Percentiles rank a stretch among this genome's conserved stretches.
Conservation (phyloP, 1,140 invertebrate species). For the Ctenoplectra terminalis region DNA sequence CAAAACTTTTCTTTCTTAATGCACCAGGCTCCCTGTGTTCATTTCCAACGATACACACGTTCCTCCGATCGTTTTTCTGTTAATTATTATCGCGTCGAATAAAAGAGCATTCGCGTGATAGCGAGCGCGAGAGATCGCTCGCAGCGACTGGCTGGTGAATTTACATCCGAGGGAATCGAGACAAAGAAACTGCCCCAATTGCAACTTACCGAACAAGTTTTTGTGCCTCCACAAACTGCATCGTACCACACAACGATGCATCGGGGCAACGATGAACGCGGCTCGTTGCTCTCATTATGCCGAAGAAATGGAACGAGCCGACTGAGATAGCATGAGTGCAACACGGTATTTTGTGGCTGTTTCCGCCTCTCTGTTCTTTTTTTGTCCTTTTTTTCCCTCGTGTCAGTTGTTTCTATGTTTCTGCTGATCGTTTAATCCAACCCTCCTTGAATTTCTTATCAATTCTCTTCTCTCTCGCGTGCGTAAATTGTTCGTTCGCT, state of each 20-base stretch:
- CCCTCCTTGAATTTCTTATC: neutral
- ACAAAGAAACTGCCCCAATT: conserved; percentile 2
- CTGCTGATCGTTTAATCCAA: neutral
- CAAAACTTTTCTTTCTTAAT: neutral
- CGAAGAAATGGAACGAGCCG: conserved; percentile 13
- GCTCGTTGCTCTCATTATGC: conserved; percentile 1
- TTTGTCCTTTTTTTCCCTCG: neutral
- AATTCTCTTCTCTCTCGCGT: neutral
- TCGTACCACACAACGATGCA: neutral
- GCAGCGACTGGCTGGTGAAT: neutral
- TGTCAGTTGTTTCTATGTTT: neutral
- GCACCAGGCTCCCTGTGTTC: neutral
- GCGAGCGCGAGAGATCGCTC: neutral
- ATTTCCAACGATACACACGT: neutral
- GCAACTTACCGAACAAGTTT: conserved; percentile 10
- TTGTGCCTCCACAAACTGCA: neutral
- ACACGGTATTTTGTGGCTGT: neutral
- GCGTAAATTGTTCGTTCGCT: neutral
- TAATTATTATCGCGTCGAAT: neutral
- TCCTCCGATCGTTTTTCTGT: neutral
- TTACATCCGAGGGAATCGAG: neutral
- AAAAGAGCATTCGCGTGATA: neutral
- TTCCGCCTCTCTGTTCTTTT: neutral
- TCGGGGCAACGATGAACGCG: neutral
- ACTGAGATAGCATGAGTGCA: neutral